Evolutionary conservation across 1,140 invertebrate species (phyloP).

Genomic region (Pseudachorutes palmiensis): DNA sequence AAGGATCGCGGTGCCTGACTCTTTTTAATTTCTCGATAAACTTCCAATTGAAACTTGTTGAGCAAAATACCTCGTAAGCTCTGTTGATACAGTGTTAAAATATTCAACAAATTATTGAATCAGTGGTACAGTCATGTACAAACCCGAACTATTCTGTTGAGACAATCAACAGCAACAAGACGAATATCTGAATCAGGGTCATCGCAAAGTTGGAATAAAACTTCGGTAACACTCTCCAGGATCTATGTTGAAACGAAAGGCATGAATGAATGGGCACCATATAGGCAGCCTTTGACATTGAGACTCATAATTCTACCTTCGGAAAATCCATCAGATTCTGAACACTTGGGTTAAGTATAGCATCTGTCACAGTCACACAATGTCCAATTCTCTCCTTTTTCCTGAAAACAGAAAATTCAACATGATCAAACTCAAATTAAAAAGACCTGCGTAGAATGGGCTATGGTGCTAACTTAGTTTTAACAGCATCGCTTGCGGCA

Average conservation of each 20-base stretch:
- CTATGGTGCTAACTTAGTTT: conserved; percentile 29
- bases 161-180: conserved; percentile 68
- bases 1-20: conserved; percentile 60
- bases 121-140: too few species aligned
- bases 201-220: conserved; percentile 61
- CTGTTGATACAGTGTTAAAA: conserved; percentile 14
- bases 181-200: conserved; percentile 67
- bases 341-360: conserved; percentile 23
- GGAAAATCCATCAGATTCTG: conserved; percentile 28
- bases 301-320: conserved; percentile 25
- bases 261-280: not conserved
- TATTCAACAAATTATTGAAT: not conserved
- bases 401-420: conserved; percentile 14
- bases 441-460: not conserved
- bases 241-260: conserved; percentile 45
- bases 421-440: too few species aligned
- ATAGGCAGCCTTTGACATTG: not conserved
- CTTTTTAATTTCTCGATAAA: conserved; percentile 73
- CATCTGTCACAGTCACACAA: conserved; percentile 34
- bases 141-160: conserved; percentile 68
- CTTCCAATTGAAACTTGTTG: conserved; percentile 60
- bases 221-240: conserved; percentile 60
- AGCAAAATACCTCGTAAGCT: conserved; percentile 24
- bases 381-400: conserved; percentile 35
- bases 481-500: conserved; percentile 32